phyloP scores from a whole-genome alignment of 2,888 invertebrate genomes.

The Diadromus collaris region DNA sequence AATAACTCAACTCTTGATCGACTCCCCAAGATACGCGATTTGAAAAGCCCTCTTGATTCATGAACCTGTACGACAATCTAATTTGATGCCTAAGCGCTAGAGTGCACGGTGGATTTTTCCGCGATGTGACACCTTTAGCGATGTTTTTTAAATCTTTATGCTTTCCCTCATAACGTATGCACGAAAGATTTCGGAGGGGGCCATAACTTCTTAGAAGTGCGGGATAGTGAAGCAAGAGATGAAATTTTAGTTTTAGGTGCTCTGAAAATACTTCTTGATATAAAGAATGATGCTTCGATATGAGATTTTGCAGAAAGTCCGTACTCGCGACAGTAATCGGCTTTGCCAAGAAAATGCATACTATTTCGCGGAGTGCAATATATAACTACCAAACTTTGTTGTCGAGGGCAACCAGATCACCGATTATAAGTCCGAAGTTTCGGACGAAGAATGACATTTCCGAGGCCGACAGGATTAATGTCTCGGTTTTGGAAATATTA shows the following conservation, averaged over 20 bases:
- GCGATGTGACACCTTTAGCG: conserved; percentile 19
- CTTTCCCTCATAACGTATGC: conserved; percentile 59
- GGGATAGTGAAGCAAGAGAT: conserved; percentile 56
- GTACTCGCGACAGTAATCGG: conserved; percentile 7
- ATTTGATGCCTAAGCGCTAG: conserved; percentile 36
- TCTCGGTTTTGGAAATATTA: conserved; percentile 31
- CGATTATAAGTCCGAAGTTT: conserved; percentile 60
- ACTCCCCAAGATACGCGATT: conserved; percentile 17
- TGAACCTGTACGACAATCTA: conserved; percentile 30
- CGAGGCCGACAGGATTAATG: conserved; percentile 56
- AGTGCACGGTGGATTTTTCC: conserved; percentile 26
- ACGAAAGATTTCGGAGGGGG: conserved; percentile 55
- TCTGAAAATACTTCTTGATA: conserved; percentile 44
- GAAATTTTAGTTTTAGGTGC: conserved; percentile 55
- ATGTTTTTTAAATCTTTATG: conserved; percentile 55
- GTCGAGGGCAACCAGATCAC: conserved; percentile 52
- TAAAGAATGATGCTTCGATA: conserved; percentile 53
- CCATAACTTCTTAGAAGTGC: conserved; percentile 42
- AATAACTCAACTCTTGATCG: conserved; percentile 23
- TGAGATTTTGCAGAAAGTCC: conserved; percentile 25
- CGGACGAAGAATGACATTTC: conserved; percentile 59
- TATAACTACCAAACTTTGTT: conserved; percentile 58
- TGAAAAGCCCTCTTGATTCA: conserved; percentile 21
- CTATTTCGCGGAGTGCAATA: conserved; percentile 28
- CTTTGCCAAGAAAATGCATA: conserved; percentile 11